Base-by-base conservation (phyloP, 2,888 invertebrate species). In the Malachius bipustulatus region DNA sequence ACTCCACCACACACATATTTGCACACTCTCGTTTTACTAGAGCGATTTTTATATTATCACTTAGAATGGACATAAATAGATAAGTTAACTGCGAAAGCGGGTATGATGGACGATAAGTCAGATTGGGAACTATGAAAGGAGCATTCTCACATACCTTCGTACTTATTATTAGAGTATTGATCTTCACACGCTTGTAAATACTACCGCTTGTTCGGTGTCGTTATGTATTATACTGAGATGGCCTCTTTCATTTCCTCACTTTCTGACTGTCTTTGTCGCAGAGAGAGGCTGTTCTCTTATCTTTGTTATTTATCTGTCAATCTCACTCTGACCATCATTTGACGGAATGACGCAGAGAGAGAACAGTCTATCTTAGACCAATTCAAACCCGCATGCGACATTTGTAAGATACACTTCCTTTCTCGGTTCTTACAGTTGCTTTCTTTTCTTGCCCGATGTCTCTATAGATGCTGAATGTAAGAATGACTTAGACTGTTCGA, bases 401-500 rank as follows among this genome's bases (percentile, higher is more conserved):
- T 29, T 13, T 29, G 14, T 14, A 24, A 30, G 3, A 33, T 15
- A 33, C 19, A 49, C 48, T 75, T 78, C 81, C 82, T 81, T 82
- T 82, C 82, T 81, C 82, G 80, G 82, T 83, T 83, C 78, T 78
- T 75, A 76, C 72, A 72, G 71, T 73, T 71, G 77, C 77, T 78
- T 77, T 77, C 50, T 65, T 66, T 67, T 65, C 61, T 59, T 62
- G 57, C 59, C 54, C 55, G 51, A 52, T 49, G 40, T 42, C 45
- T 43, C 51, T 50, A 50, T 59, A 62, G 64, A 62, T 54, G 62
- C 62, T 52, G 83, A 85, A 77, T 89, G 89, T 71, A 78, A 78
- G 70, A 78, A 78, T 67, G 87, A 90, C 73, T 74, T 77, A 70
- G 88, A 88, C 71, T 91, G 90, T 70, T 79, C 85, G 50, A 80